Evolutionary conservation across 2,797 vertebrate species (phyloP).

Genomic region (Cyprinella venusta): DNA sequence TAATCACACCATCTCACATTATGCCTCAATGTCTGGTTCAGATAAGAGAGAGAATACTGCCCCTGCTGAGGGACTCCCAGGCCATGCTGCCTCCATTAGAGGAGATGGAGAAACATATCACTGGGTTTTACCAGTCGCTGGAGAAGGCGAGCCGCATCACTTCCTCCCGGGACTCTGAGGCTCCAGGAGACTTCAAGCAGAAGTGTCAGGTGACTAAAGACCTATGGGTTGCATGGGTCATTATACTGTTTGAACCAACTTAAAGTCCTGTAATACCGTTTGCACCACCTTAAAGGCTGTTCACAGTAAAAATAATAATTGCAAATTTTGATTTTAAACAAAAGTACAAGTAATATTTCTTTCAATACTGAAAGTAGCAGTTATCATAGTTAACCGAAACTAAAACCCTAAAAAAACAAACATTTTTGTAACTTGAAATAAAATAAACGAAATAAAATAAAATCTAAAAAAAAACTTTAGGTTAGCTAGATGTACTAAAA

Average conservation of each 20-base stretch:
- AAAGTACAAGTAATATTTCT: background rate
- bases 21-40: slow-evolving; percentile 63
- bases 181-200: slow-evolving; percentile 87
- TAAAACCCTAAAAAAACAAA: background rate
- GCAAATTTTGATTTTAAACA: background rate
- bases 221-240: too few species aligned
- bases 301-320: background rate
- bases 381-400: background rate
- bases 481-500: background rate
- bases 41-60: slow-evolving; percentile 86
- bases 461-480: background rate
- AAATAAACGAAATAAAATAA: background rate
- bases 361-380: background rate
- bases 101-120: slow-evolving; percentile 94
- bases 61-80: slow-evolving; percentile 87
- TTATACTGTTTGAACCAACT: background rate
- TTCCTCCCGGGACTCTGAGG: slow-evolving; percentile 81
- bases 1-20: background rate
- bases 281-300: background rate
- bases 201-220: slow-evolving; percentile 87
- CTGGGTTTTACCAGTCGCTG: slow-evolving; percentile 90
- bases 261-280: background rate
- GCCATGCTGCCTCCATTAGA: slow-evolving; percentile 86
- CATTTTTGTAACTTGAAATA: background rate
- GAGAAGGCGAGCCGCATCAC: slow-evolving; percentile 90